Percentiles rank a stretch among this genome's conserved stretches.
Evolutionary conservation across 2,113 vertebrate genomes (phyloP).

Genomic region (Epinephelus lanceolatus): DNA sequence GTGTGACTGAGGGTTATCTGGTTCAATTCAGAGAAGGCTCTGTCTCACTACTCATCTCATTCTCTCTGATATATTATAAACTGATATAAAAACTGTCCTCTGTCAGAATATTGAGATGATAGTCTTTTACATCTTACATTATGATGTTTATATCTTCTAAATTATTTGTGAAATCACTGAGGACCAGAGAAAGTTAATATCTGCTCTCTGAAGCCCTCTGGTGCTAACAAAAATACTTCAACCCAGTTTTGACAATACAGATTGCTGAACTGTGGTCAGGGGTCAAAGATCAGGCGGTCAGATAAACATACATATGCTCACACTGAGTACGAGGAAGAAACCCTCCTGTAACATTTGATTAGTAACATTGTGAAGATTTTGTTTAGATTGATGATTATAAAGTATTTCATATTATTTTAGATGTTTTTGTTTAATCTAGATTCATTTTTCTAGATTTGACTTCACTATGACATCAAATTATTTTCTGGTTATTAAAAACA

Average conservation of each 20-base stretch:
- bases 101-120: no score
- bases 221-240: no score
- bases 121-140: no score
- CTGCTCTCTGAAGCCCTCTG: no score
- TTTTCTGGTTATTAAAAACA: no score
- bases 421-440: neutral
- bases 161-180: no score
- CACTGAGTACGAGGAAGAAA: neutral
- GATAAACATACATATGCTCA: neutral
- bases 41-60: no score
- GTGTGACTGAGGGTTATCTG: neutral
- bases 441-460: neutral
- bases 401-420: neutral
- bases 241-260: no score
- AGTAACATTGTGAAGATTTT: neutral
- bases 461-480: neutral
- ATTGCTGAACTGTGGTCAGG: neutral
- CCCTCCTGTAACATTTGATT: neutral
- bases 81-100: no score
- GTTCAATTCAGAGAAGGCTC: neutral
- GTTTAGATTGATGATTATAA: neutral
- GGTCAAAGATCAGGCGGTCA: neutral
- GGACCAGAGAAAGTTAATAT: neutral
- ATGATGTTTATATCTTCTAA: no score
- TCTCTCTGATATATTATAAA: no score